Evolutionary conservation across 2,113 vertebrate species (phyloP).

Genomic region (Larimichthys crocea): DNA sequence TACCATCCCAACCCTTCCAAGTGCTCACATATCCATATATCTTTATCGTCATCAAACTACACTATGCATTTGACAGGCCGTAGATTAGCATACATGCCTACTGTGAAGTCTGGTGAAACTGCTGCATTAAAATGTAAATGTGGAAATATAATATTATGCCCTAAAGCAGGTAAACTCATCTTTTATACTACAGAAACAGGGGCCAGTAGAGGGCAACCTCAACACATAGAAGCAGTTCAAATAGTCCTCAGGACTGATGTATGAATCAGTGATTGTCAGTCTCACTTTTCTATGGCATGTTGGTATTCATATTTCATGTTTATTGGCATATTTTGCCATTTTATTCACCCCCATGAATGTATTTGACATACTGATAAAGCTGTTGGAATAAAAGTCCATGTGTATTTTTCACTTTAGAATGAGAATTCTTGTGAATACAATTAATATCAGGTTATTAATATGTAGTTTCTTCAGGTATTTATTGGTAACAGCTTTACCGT

Average conservation of each 20-base stretch:
- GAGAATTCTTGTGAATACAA: not conserved
- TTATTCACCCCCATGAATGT: not conserved
- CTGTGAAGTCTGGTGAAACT: conserved; percentile 1
- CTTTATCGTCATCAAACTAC: conserved; percentile 9
- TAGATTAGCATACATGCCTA: not conserved
- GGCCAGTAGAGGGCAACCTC: conserved; percentile 77
- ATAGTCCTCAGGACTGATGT: not conserved
- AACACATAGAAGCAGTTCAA: conserved; percentile 23
- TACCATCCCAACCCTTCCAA: no score
- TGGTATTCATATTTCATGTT: not conserved
- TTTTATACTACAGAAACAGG: not conserved
- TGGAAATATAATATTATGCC: not conserved
- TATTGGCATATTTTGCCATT: not conserved
- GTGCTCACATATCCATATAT: not conserved
- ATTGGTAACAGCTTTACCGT: not conserved
- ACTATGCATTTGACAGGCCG: not conserved
- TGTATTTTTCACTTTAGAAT: not conserved
- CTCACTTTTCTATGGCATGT: not conserved
- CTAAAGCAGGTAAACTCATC: not conserved
- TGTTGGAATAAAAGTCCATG: not conserved
- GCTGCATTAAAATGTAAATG: conserved; percentile 43
- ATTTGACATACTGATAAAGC: not conserved
- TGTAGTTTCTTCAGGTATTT: not conserved
- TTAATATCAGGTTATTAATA: not conserved
- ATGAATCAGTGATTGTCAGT: not conserved